phyloP scores from a whole-genome alignment of 2,888 invertebrate species.

The Acrocera orbiculus region DNA sequence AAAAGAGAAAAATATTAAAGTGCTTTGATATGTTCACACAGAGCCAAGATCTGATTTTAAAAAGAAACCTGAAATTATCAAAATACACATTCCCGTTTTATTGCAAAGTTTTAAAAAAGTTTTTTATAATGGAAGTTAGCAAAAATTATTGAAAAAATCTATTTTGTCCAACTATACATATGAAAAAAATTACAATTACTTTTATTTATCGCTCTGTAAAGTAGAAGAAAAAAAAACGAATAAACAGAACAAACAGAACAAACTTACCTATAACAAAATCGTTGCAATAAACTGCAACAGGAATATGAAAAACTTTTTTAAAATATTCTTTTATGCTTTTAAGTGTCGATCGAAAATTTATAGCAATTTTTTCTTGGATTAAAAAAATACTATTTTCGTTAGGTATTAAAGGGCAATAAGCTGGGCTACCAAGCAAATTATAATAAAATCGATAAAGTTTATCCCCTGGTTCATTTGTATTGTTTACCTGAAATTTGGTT shows the following conservation, averaged over 20 bases:
- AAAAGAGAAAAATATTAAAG: not conserved
- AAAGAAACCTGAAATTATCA: too few relatives aligned
- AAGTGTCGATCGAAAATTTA: conserved; percentile 33
- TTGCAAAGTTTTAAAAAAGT: too few relatives aligned
- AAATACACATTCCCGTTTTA: too few relatives aligned
- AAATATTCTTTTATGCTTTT: conserved; percentile 30
- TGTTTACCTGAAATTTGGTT: conserved; percentile 13
- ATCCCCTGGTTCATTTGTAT: conserved; percentile 10
- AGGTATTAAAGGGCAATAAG: conserved; percentile 19
- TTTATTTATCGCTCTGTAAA: too few relatives aligned
- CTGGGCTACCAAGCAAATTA: conserved; percentile 24
- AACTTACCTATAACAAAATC: conserved; percentile 25
- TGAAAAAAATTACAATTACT: too few relatives aligned
- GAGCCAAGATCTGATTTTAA: too few relatives aligned
- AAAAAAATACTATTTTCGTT: conserved; percentile 21
- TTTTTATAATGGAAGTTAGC: too few relatives aligned
- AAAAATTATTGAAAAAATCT: too few relatives aligned
- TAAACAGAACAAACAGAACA: too few relatives aligned
- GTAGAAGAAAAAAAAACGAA: too few relatives aligned
- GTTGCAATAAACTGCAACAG: conserved; percentile 30
- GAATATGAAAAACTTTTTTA: conserved; percentile 29
- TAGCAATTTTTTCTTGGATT: conserved; percentile 32
- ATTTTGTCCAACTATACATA: too few relatives aligned
- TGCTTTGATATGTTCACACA: too few relatives aligned
- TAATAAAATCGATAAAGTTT: conserved; percentile 15